A percentile compares a stretch with the other conserved stretches of the same genome.
Conservation (phyloP, 1,140 invertebrate species). For the Tetragnatha versicolor region DNA sequence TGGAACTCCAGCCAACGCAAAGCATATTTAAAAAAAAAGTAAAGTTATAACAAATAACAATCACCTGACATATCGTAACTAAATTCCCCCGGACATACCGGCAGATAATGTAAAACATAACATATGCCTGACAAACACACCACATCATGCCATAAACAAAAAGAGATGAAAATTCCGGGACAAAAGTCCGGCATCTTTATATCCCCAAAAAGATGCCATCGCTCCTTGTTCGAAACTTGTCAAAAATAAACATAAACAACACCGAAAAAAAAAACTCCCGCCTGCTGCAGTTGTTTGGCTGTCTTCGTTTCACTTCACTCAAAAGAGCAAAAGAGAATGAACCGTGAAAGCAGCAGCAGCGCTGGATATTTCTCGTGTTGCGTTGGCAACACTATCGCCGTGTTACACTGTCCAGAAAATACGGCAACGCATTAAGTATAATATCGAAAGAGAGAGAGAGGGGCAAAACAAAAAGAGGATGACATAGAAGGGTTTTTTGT, state of each 20-base stretch:
- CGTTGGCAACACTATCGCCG: background rate
- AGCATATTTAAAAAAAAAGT: background rate
- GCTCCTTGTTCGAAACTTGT: background rate
- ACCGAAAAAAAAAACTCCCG: background rate
- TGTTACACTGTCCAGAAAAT: background rate
- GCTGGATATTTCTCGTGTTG: background rate
- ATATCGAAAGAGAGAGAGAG: background rate
- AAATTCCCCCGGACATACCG: background rate
- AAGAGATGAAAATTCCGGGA: background rate
- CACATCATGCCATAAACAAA: background rate
- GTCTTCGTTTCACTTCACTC: background rate
- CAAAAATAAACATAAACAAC: background rate
- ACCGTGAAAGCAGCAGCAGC: background rate
- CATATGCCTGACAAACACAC: background rate
- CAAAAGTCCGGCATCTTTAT: background rate
- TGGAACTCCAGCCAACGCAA: background rate
- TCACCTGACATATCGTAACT: constrained; percentile 2
- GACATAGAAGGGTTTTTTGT: background rate
- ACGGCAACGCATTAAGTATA: background rate
- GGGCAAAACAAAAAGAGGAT: background rate
- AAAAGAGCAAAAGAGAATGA: background rate
- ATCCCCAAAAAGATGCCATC: background rate
- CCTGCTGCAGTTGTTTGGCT: background rate
- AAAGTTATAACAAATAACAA: background rate
- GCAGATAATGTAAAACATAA: background rate